Percentiles rank a stretch among this genome's conserved stretches.
Conservation (phyloP, 2,888 invertebrate species). For the Masnerella sp. region DNA sequence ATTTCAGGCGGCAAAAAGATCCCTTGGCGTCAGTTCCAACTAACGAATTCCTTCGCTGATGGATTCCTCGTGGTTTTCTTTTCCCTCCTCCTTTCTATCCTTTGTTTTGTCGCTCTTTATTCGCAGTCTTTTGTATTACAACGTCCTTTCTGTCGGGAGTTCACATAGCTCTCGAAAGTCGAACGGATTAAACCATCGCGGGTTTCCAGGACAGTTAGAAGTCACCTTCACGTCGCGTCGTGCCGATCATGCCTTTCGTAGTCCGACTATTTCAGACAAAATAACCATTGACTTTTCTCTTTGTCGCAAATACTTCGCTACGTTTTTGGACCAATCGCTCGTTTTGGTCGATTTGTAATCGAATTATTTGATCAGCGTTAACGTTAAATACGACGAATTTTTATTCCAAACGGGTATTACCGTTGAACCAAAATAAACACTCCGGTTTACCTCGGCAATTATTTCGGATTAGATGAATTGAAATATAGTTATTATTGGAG, state of each 20-base stretch:
- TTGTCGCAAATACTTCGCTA: slow-evolving; percentile 53
- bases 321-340: slow-evolving; percentile 28
- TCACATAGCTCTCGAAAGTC: slow-evolving; percentile 65
- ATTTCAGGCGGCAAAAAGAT: slow-evolving; percentile 53
- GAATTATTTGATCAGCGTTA: background rate
- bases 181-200: slow-evolving; percentile 71
- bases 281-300: slow-evolving; percentile 22
- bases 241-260: slow-evolving; percentile 44
- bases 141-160: slow-evolving; percentile 44
- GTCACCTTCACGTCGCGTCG: slow-evolving; percentile 62
- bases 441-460: slow-evolving; percentile 15
- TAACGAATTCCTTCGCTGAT: slow-evolving; percentile 73
- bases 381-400: background rate
- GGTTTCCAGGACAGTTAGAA: slow-evolving; percentile 66
- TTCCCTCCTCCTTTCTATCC: slow-evolving; percentile 29
- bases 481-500: slow-evolving; percentile 29
- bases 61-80: slow-evolving; percentile 57
- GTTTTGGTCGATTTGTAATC: background rate
- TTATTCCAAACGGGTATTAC: background rate
- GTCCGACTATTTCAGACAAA: slow-evolving; percentile 17
- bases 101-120: slow-evolving; percentile 43
- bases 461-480: slow-evolving; percentile 27
- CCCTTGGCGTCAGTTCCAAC: slow-evolving; percentile 69
- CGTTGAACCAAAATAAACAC: slow-evolving; percentile 15
- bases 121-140: slow-evolving; percentile 34